Percentiles rank a stretch among this genome's conserved stretches.
Conservation (phyloP, 2,113 vertebrate genomes). For the Coregonus clupeaformis region DNA sequence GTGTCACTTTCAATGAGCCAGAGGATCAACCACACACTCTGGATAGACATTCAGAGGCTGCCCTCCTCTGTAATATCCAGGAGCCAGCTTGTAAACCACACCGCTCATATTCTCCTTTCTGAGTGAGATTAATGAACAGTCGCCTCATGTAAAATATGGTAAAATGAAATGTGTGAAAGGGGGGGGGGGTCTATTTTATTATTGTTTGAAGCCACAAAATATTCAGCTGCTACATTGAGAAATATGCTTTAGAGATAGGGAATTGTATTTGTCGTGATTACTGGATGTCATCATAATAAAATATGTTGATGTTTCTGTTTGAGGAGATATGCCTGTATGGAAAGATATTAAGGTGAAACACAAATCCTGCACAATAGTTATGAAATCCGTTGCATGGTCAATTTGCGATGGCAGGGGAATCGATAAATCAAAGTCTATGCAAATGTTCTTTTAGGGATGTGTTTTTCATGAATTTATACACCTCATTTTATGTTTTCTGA, state of each 20-base stretch:
- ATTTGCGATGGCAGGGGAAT: background rate
- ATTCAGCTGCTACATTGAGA: background rate
- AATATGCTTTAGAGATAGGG: background rate
- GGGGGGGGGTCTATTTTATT: constrained; percentile 12
- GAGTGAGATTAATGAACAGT: constrained; percentile 56
- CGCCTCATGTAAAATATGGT: constrained; percentile 20
- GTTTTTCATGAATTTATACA: constrained; percentile 9
- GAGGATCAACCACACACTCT: constrained; percentile 43
- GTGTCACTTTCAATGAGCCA: constrained; percentile 60
- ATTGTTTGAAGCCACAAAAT: background rate
- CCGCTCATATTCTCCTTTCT: constrained; percentile 34
- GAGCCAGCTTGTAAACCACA: constrained; percentile 26
- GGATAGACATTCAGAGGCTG: constrained; percentile 26
- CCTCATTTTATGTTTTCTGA: background rate
- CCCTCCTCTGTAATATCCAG: constrained; percentile 17
- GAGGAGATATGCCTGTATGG: background rate
- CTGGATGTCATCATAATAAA: constrained; percentile 9
- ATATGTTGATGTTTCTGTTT: constrained; percentile 12
- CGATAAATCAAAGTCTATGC: constrained; percentile 7
- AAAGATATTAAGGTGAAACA: background rate
- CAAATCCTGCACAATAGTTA: background rate
- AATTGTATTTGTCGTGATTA: constrained; percentile 19
- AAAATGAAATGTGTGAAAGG: constrained; percentile 33
- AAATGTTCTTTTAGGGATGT: background rate
- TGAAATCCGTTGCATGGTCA: background rate